Evolutionary conservation across 2,888 invertebrate genomes (phyloP).

Genomic region (Synergus itoensis): DNA sequence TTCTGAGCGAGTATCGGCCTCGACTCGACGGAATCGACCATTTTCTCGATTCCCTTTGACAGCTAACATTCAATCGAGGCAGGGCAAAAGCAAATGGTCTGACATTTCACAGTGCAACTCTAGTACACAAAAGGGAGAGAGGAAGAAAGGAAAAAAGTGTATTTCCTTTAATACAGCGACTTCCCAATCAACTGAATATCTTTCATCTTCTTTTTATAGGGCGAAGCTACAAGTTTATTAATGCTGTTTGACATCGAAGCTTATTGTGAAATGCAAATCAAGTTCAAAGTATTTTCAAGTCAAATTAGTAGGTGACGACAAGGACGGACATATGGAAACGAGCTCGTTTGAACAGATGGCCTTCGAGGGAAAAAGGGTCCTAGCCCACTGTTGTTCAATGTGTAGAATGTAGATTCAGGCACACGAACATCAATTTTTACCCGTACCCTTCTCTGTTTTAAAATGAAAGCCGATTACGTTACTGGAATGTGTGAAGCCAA

Average conservation of each 20-base stretch:
- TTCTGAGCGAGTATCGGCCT: slow-evolving; percentile 18
- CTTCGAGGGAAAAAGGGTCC: slow-evolving; percentile 43
- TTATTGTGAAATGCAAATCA: slow-evolving; percentile 64
- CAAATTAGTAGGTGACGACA: slow-evolving; percentile 63
- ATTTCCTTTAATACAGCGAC: slow-evolving; percentile 39
- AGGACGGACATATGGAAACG: slow-evolving; percentile 41
- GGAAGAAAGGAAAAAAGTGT: slow-evolving; percentile 2
- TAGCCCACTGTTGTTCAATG: slow-evolving; percentile 26
- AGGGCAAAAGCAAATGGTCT: slow-evolving; percentile 12
- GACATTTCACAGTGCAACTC: slow-evolving; percentile 2
- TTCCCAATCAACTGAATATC: neutral
- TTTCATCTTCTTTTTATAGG: neutral
- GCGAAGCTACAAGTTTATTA: slow-evolving; percentile 42
- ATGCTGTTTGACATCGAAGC: slow-evolving; percentile 40
- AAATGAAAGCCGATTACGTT: slow-evolving; percentile 37
- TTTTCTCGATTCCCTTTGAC: slow-evolving; percentile 5
- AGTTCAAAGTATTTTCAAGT: slow-evolving; percentile 56
- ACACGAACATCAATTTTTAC: slow-evolving; percentile 32
- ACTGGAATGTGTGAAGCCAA: slow-evolving; percentile 6
- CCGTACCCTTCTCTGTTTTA: slow-evolving; percentile 30
- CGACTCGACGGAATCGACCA: neutral
- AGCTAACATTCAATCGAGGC: slow-evolving; percentile 4
- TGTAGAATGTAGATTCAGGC: slow-evolving; percentile 23
- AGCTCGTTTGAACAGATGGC: slow-evolving; percentile 57
- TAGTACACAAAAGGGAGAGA: slow-evolving; percentile 12